Percentiles rank a stretch among this genome's conserved stretches.
phyloP scores from a whole-genome alignment of 2,888 invertebrate species.

The Cantharis flavilabris region DNA sequence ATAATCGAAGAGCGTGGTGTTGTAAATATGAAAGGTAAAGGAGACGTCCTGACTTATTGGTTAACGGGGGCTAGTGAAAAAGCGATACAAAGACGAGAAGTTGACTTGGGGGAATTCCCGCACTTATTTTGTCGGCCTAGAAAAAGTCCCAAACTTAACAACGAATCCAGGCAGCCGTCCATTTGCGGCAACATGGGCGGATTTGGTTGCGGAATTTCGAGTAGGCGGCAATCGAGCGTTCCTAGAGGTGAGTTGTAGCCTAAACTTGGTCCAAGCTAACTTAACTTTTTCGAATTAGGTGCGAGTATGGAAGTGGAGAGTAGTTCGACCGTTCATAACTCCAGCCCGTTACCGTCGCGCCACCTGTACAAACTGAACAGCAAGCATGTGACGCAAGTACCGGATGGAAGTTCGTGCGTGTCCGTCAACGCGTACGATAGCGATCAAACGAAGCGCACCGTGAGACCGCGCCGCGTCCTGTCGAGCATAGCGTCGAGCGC shows the following conservation, averaged over 20 bases:
- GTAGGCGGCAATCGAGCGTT: conserved; percentile 69
- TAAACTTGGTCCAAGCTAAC: not conserved
- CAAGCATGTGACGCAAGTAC: conserved; percentile 58
- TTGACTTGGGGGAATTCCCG: conserved; percentile 73
- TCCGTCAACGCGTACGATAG: conserved; percentile 57
- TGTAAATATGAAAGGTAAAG: conserved; percentile 88
- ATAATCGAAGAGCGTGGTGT: conserved; percentile 79
- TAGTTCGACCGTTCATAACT: conserved; percentile 61
- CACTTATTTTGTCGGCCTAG: conserved; percentile 84
- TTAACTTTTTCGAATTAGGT: conserved; percentile 39
- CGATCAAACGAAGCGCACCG: conserved; percentile 43
- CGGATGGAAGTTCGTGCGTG: conserved; percentile 58
- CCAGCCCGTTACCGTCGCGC: conserved; percentile 56
- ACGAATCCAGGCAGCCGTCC: conserved; percentile 79
- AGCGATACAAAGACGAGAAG: conserved; percentile 77
- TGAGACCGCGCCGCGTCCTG: conserved; percentile 59
- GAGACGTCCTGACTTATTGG: conserved; percentile 80
- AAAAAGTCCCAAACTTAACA: conserved; percentile 75
- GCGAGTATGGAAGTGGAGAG: conserved; percentile 61
- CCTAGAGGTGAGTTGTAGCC: conserved; percentile 56
- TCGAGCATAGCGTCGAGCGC: conserved; percentile 71
- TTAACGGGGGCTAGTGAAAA: conserved; percentile 77
- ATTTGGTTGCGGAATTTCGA: conserved; percentile 54
- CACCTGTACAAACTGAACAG: conserved; percentile 51
- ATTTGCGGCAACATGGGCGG: conserved; percentile 63